Evolutionary conservation across 2,113 vertebrate genomes (phyloP).

Genomic region (Solea senegalensis): DNA sequence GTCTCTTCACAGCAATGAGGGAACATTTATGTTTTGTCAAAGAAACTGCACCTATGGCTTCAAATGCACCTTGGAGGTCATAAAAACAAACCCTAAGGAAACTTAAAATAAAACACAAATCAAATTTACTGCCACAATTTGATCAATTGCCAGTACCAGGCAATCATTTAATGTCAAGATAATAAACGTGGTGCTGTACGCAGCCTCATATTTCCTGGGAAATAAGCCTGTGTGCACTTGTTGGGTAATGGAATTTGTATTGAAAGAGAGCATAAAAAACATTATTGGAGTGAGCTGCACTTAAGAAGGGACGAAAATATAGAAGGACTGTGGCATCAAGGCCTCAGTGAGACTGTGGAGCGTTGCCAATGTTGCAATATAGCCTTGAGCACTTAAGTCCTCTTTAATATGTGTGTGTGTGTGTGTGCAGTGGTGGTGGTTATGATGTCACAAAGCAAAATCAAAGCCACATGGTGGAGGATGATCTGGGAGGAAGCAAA

Average conservation of each 20-base stretch:
- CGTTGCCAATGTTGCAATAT: conserved; percentile 48
- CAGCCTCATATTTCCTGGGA: conserved; percentile 31
- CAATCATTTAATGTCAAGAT: conserved; percentile 13
- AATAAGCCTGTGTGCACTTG: conserved; percentile 15
- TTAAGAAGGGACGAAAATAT: no score
- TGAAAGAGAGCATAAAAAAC: conserved; percentile 34
- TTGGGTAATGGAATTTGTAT: conserved; percentile 36
- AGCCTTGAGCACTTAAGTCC: conserved; percentile 32
- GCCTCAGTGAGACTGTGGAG: not conserved
- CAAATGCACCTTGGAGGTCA: conserved; percentile 22
- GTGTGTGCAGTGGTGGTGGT: not conserved
- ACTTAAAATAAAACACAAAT: conserved; percentile 16
- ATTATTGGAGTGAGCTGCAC: conserved; percentile 12
- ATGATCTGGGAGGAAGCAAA: conserved; percentile 1
- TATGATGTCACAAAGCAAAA: conserved; percentile 68
- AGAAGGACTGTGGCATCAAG: no score
- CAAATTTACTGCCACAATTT: conserved; percentile 20
- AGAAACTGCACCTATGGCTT: conserved; percentile 12
- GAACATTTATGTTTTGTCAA: conserved; percentile 23
- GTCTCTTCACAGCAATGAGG: not conserved
- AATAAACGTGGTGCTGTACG: conserved; percentile 4
- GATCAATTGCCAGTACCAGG: conserved; percentile 18
- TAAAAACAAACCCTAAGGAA: conserved; percentile 16
- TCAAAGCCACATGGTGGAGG: conserved; percentile 67
- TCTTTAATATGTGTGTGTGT: not conserved